These are phyloP conservation scores for Pseudoips prasinana DNA, from an alignment of 2,888 invertebrate species.

Conservation along the genomic window DNA sequence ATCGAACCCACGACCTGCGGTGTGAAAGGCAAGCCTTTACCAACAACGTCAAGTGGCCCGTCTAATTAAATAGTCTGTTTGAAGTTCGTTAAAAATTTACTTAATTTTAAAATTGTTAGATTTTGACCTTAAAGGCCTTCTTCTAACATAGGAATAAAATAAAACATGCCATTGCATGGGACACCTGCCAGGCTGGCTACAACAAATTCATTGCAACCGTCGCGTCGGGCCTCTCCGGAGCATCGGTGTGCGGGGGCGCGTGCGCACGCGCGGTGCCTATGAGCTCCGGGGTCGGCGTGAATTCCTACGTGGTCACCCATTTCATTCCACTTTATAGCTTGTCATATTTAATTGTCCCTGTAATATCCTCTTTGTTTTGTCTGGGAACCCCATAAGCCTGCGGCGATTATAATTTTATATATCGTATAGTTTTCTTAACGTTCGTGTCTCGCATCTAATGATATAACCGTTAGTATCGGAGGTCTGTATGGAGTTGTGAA, in stretches of 20 bases:
- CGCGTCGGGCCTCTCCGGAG: background rate
- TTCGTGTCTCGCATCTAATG: slow-evolving; percentile 42
- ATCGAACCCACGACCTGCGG: too few species aligned
- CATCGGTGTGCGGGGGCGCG: slow-evolving; percentile 29
- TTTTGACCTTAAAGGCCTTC: too few species aligned
- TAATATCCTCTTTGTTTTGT: slow-evolving; percentile 46
- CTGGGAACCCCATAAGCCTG: slow-evolving; percentile 44
- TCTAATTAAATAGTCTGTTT: too few species aligned
- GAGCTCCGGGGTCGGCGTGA: slow-evolving; percentile 27
- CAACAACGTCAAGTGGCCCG: too few species aligned
- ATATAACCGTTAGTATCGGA: slow-evolving; percentile 44
- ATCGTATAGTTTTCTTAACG: slow-evolving; percentile 39
- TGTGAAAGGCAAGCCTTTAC: too few species aligned
- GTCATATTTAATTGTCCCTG: slow-evolving; percentile 45
- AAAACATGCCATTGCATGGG: too few species aligned
- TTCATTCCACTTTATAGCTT: slow-evolving; percentile 62
- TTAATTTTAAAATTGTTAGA: too few species aligned
- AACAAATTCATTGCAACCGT: too few species aligned
- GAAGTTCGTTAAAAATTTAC: too few species aligned
- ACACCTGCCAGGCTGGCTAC: too few species aligned
- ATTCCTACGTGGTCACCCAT: slow-evolving; percentile 62
- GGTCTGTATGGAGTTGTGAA: slow-evolving; percentile 47
- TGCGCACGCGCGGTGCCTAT: slow-evolving; percentile 34
- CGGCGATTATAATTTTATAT: slow-evolving; percentile 57
- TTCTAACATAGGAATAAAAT: background rate